A percentile compares a stretch with the other conserved stretches of the same genome.
These are phyloP conservation scores for Meloe dianella DNA, from an alignment of 2,888 invertebrate species.

Conservation along the genomic window DNA sequence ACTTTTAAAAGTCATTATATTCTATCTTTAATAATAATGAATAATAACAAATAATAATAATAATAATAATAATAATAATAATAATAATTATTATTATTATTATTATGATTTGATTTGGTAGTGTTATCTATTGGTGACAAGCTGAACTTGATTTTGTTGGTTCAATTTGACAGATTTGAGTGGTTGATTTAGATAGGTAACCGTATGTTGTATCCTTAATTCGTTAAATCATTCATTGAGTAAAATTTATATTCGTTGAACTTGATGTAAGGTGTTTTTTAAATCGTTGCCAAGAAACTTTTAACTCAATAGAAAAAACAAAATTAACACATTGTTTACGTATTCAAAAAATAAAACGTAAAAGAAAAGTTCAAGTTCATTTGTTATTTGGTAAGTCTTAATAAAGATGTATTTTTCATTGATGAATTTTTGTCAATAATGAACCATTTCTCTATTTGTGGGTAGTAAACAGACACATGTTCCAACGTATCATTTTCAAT, in stretches of 20 bases:
- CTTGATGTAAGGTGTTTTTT: slow-evolving; percentile 26
- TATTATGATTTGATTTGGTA: no score
- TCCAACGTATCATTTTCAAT: slow-evolving; percentile 23
- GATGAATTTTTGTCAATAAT: background rate
- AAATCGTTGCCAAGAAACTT: slow-evolving; percentile 22
- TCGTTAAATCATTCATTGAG: slow-evolving; percentile 22
- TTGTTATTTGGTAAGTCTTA: slow-evolving; percentile 5
- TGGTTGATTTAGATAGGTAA: background rate
- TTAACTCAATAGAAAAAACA: slow-evolving; percentile 8
- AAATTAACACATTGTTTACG: slow-evolving; percentile 20
- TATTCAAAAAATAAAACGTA: slow-evolving; percentile 4
- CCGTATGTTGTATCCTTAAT: background rate
- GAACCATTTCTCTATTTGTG: background rate
- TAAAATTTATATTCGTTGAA: slow-evolving; percentile 20
- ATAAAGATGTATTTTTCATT: background rate
- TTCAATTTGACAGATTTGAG: slow-evolving; percentile 1
- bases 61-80: no score
- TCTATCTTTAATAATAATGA: no score
- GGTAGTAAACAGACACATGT: slow-evolving; percentile 19
- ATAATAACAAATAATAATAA: no score
- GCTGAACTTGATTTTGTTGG: background rate
- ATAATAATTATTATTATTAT: no score
- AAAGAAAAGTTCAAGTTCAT: slow-evolving; percentile 12
- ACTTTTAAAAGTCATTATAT: no score
- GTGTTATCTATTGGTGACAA: background rate